Evolutionary conservation across 2,113 vertebrate genomes (phyloP).

Genomic region (Anarrhichthys ocellatus): DNA sequence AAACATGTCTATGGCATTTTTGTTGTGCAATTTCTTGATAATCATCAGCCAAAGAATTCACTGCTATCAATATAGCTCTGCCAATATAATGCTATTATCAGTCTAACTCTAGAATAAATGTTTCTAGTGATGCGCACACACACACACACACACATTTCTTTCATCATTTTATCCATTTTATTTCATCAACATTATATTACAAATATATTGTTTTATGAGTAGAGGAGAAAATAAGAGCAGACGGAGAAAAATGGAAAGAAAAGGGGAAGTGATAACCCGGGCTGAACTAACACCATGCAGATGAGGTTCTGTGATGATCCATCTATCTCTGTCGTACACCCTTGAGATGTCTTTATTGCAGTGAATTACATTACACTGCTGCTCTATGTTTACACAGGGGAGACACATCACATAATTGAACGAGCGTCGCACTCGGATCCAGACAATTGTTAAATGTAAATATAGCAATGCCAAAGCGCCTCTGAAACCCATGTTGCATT

Average conservation of each 20-base stretch:
- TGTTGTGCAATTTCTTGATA: neutral
- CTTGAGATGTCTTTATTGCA: constrained; percentile 61
- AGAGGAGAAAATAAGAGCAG: neutral
- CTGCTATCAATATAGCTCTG: neutral
- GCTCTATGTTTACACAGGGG: constrained; percentile 59
- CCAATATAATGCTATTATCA: neutral
- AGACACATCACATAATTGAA: constrained; percentile 59
- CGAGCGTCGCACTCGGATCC: constrained; percentile 44
- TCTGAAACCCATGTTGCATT: constrained; percentile 31
- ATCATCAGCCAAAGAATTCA: neutral
- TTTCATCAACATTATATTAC: neutral
- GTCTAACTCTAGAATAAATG: neutral
- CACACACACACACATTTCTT: neutral
- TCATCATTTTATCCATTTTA: no score
- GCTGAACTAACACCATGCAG: constrained; percentile 42
- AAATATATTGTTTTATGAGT: neutral
- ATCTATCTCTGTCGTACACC: constrained; percentile 54
- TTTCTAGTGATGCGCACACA: neutral
- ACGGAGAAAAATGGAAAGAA: neutral
- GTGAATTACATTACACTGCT: constrained; percentile 48
- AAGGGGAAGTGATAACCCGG: constrained; percentile 24
- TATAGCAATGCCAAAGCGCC: constrained; percentile 40
- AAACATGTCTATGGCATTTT: neutral
- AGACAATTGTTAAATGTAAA: constrained; percentile 67
- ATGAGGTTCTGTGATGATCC: constrained; percentile 23